A percentile compares a stretch with the other conserved stretches of the same genome.
phyloP scores from a whole-genome alignment of 2,113 vertebrate genomes.

The Cochlearius cochlearius region DNA sequence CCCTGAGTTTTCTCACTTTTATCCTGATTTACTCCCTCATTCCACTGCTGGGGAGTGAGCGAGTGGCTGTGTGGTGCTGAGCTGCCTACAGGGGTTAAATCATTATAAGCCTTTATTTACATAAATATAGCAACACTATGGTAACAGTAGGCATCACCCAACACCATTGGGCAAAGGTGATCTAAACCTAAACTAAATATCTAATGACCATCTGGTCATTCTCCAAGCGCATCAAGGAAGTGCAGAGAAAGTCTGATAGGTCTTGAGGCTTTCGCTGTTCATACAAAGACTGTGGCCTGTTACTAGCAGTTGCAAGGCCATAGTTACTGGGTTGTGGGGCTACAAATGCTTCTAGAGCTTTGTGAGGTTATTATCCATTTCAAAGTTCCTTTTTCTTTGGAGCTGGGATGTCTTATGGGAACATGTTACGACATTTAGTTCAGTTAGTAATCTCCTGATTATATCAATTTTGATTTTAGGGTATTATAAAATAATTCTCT shows the following conservation, averaged over 20 bases:
- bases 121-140: not conserved
- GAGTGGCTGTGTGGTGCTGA: fast-evolving
- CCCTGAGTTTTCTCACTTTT: not conserved
- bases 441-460: not conserved
- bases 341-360: not conserved
- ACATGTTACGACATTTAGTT: not conserved
- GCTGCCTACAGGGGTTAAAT: not conserved
- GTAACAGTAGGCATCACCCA: not conserved
- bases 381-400: not conserved
- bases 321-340: not conserved
- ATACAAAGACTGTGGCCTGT: not conserved
- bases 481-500: not conserved
- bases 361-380: not conserved
- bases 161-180: not conserved
- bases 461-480: not conserved
- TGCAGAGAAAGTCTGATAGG: not conserved
- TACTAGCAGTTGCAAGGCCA: not conserved
- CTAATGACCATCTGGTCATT: not conserved
- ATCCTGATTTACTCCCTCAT: not conserved
- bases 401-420: not conserved
- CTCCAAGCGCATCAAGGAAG: not conserved
- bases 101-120: not conserved
- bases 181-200: not conserved
- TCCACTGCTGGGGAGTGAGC: not conserved
- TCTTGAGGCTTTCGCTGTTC: not conserved